Conservation (phyloP, 2,888 invertebrate species). For the Ophioninae sp. region DNA sequence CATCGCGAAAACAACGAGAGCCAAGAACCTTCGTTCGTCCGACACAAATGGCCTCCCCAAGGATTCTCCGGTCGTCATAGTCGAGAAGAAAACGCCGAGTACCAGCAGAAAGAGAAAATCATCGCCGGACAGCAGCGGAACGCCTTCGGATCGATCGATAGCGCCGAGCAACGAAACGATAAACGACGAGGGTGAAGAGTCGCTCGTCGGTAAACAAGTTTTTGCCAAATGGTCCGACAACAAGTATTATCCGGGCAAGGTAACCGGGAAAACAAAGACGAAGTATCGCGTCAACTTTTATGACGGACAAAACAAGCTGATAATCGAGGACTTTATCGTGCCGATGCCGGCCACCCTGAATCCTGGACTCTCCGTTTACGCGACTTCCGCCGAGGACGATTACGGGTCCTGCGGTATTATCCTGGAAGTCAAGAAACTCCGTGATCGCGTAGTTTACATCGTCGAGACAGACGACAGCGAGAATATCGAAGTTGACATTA, state of each 20-base stretch:
- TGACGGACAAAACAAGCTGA: slow-evolving; percentile 84
- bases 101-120: slow-evolving; percentile 54
- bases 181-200: slow-evolving; percentile 62
- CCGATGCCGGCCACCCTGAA: slow-evolving; percentile 69
- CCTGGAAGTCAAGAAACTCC: slow-evolving; percentile 62
- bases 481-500: slow-evolving; percentile 70
- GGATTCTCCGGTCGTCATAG: slow-evolving; percentile 52
- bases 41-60: slow-evolving; percentile 59
- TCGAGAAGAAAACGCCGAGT: slow-evolving; percentile 42
- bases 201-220: slow-evolving; percentile 79
- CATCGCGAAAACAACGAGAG: slow-evolving; percentile 80
- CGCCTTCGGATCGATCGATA: slow-evolving; percentile 30
- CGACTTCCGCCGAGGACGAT: slow-evolving; percentile 68
- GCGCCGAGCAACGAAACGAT: slow-evolving; percentile 37
- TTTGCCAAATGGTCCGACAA: slow-evolving; percentile 87
- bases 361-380: slow-evolving; percentile 74
- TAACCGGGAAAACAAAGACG: slow-evolving; percentile 83
- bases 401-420: slow-evolving; percentile 75
- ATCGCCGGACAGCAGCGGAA: slow-evolving; percentile 20
- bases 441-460: slow-evolving; percentile 68
- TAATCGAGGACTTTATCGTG: slow-evolving; percentile 85
- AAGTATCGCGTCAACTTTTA: slow-evolving; percentile 86
- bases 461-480: slow-evolving; percentile 74
- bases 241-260: slow-evolving; percentile 86
- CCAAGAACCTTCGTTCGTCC: slow-evolving; percentile 59